These are phyloP conservation scores for Caenorhabditis brenneri DNA, from an alignment of 1,140 invertebrate species.

Conservation along the genomic window DNA sequence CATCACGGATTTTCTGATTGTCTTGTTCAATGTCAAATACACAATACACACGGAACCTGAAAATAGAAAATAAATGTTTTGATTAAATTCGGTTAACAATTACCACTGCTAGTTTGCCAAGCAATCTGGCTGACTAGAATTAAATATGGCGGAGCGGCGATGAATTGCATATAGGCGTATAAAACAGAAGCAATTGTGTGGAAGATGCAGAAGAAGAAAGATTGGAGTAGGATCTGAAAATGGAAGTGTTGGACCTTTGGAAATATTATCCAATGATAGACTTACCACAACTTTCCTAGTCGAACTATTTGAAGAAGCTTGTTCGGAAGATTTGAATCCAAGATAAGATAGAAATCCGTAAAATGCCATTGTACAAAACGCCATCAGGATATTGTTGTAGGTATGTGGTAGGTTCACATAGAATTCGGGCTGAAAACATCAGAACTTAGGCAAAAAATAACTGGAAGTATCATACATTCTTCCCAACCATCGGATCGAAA, in stretches of 20 bases:
- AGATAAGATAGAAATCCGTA: not conserved
- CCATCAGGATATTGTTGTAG: not conserved
- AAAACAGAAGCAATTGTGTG: slow-evolving; percentile 58
- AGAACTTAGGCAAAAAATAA: too few species aligned
- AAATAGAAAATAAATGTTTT: not conserved
- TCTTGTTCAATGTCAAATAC: not conserved
- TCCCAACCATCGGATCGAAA: not conserved
- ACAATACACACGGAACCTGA: not conserved
- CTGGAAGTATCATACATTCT: too few species aligned
- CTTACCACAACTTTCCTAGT: not conserved
- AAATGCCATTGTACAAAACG: not conserved
- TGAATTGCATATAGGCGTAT: slow-evolving; percentile 60
- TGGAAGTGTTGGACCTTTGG: not conserved
- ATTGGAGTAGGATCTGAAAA: slow-evolving; percentile 64
- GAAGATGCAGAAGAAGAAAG: slow-evolving; percentile 59
- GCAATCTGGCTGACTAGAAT: not conserved
- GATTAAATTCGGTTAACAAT: not conserved
- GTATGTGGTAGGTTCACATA: not conserved
- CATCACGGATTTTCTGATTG: not conserved
- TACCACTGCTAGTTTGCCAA: not conserved
- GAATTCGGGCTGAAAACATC: too few species aligned
- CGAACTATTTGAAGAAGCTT: not conserved
- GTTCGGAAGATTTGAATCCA: not conserved
- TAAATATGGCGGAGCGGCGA: not conserved
- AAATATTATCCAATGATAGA: too few species aligned